Base-by-base conservation (phyloP, 1,140 invertebrate genomes). In the Drosophila subpulchrella region DNA sequence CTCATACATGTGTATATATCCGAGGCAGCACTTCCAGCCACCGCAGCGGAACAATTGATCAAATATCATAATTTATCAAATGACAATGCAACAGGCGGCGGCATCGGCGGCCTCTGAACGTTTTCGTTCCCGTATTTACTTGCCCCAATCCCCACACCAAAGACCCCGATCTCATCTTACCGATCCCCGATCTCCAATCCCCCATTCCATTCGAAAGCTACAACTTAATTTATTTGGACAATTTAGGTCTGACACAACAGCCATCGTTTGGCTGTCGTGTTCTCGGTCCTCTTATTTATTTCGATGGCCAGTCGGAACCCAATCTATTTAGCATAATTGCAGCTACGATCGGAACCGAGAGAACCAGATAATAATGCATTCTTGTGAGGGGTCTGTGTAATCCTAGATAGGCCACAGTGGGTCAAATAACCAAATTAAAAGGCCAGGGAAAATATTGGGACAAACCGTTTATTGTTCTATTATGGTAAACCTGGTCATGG, bases 51-150 rank as follows among this genome's bases (percentile, higher is more conserved):
- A 90, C 86, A 90, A 90, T 90, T 90, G 86, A 90, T 90, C 86
- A 90, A 90, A 90, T 90, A 90, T 81, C 86, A 91, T 90, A 90
- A 90, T 90, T 90, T 90, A 90, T 90, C 86, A 90, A 90, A 90
- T 86, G 86, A 90, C 85, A 90, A 90, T 90, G 86, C 78, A 75
- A 80, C 61, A 65, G 72, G 68, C 72, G 51, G 66, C 60, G 50
- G 70, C 78, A 24, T 20, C 46, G 79, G 70, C 83, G 63, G 85
- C 79, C 84, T 88, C 83, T 84, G 75, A 67, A 74, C 80, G 66
- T 78, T 75, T 66, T 47, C 63, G 62, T 78, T 85, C 82, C 70
- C 72, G 66, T 88, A 70, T 89, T 88, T 88, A 71, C 76, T 84
- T 89, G 76, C 84, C 82, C 82, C 83, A 86, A 88, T 82, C 79